Conservation (phyloP, 1,140 invertebrate species). For the Campoletis sonorensis region DNA sequence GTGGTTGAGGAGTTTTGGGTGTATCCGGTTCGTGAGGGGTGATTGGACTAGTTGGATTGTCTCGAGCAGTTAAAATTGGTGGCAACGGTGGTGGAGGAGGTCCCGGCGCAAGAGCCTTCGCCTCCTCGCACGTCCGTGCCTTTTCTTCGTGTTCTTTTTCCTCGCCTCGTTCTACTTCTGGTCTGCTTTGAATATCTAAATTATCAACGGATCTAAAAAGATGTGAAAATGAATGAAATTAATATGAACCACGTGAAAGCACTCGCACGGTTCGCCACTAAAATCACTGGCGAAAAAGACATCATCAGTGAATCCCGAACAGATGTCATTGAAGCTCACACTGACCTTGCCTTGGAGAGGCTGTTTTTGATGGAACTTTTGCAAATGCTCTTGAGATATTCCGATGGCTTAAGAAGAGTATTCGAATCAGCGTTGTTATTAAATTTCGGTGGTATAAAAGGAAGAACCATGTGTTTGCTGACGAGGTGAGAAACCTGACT, state of each 20-base stretch:
- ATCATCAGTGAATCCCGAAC: neutral
- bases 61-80: slow-evolving; percentile 56
- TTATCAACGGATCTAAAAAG: slow-evolving; percentile 72
- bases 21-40: slow-evolving; percentile 66
- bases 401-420: slow-evolving; percentile 92
- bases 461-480: slow-evolving; percentile 88
- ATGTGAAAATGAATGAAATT: slow-evolving; percentile 9
- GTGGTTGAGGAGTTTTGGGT: slow-evolving; percentile 80
- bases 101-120: slow-evolving; percentile 58
- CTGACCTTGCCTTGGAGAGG: slow-evolving; percentile 73
- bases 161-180: slow-evolving; percentile 35
- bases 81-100: slow-evolving; percentile 80
- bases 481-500: slow-evolving; percentile 79
- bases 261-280: slow-evolving; percentile 2
- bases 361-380: slow-evolving; percentile 71
- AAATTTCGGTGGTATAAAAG: slow-evolving; percentile 93
- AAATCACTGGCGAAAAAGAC: neutral
- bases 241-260: neutral
- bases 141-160: slow-evolving; percentile 24
- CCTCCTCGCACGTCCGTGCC: slow-evolving; percentile 57
- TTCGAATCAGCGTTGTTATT: slow-evolving; percentile 83
- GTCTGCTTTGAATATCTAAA: slow-evolving; percentile 70
- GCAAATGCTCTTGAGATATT: slow-evolving; percentile 90
- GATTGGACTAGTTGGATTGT: slow-evolving; percentile 14
- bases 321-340: neutral